phyloP scores from a whole-genome alignment of 2,797 vertebrate genomes.

The Coracias cyanogaster region DNA sequence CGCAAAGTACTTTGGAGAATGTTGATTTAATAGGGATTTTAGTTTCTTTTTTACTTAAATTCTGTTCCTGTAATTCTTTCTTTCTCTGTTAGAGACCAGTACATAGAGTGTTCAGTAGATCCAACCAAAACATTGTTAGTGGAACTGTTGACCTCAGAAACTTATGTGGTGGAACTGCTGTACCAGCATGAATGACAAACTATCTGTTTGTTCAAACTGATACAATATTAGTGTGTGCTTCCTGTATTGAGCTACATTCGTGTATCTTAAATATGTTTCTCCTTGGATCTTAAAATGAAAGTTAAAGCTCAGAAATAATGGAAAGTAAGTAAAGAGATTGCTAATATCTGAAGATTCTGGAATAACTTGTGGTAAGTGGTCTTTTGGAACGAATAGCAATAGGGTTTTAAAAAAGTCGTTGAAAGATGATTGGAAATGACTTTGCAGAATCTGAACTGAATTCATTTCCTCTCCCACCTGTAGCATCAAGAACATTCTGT shows the following conservation, averaged over 20 bases:
- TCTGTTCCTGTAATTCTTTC: background rate
- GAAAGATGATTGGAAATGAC: slow-evolving; percentile 2
- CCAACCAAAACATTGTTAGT: background rate
- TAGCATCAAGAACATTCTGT: background rate
- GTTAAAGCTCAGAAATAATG: background rate
- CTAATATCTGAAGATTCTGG: background rate
- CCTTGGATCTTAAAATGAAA: background rate
- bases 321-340: background rate
- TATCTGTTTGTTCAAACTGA: background rate
- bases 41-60: background rate
- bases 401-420: background rate
- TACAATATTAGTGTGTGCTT: background rate
- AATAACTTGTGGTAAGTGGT: background rate
- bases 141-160: background rate
- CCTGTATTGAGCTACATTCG: background rate
- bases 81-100: background rate
- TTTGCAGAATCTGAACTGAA: background rate
- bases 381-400: background rate
- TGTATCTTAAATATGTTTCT: background rate
- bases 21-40: background rate
- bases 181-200: background rate
- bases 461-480: slow-evolving; percentile 20
- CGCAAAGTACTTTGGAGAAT: background rate
- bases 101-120: background rate
- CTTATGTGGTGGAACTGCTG: background rate